These are phyloP conservation scores for Diogma glabrata DNA, from an alignment of 2,888 invertebrate genomes.

Conservation along the genomic window DNA sequence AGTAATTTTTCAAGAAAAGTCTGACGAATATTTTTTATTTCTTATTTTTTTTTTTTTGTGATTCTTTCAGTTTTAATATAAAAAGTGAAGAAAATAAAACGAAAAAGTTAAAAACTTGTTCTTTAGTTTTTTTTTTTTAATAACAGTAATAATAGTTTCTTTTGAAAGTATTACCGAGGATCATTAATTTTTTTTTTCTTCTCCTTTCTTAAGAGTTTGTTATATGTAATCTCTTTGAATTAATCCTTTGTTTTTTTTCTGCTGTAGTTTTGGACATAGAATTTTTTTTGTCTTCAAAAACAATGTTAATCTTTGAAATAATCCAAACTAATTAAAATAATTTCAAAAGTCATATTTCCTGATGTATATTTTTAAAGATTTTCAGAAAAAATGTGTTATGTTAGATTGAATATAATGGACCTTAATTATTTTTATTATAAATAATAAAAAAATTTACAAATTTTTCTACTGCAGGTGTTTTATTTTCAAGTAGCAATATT, in stretches of 20 bases:
- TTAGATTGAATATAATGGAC: too few species aligned
- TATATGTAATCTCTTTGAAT: constrained; percentile 6
- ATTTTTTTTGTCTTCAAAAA: constrained; percentile 4
- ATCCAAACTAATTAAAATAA: constrained; percentile 9
- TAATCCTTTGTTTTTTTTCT: constrained; percentile 6
- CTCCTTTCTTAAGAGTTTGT: not conserved
- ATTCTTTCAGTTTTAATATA: constrained; percentile 1
- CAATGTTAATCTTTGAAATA: constrained; percentile 8
- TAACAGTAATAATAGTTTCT: constrained; percentile 10
- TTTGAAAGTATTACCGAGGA: constrained; percentile 9
- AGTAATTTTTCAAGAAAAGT: constrained; percentile 10
- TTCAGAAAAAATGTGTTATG: too few species aligned
- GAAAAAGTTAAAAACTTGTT: constrained; percentile 1
- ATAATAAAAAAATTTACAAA: too few species aligned
- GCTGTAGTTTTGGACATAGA: constrained; percentile 5
- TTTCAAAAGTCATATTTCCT: constrained; percentile 7
- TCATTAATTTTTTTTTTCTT: constrained; percentile 9
- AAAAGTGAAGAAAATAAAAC: too few species aligned
- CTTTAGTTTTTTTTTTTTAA: constrained; percentile 9
- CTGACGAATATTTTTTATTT: constrained; percentile 3
- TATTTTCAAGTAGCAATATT: too few species aligned
- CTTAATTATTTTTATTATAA: too few species aligned
- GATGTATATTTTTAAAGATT: too few species aligned
- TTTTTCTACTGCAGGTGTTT: too few species aligned
- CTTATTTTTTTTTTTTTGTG: not conserved